Conservation (phyloP, 92 coral and sea anemone species). For the Paramuricea clavata region DNA sequence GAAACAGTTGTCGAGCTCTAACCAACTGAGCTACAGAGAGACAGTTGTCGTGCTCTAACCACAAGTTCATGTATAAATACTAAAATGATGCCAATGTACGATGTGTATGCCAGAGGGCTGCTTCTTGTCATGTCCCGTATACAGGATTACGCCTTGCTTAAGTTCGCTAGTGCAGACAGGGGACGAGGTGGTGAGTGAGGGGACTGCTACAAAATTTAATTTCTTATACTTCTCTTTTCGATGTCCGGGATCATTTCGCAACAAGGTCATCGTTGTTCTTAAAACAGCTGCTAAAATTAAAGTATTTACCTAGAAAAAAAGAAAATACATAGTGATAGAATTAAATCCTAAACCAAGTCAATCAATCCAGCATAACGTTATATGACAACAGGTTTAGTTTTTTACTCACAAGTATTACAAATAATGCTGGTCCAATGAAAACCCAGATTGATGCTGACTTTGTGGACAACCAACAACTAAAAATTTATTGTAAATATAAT, state of each 20-base stretch:
- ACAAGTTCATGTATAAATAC: too few relatives aligned
- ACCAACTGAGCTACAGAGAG: too few relatives aligned
- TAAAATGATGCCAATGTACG: too few relatives aligned
- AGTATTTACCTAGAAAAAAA: slow-evolving; percentile 2
- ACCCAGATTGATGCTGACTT: slow-evolving; percentile 84
- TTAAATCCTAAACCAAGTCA: too few relatives aligned
- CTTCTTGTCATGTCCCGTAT: too few relatives aligned
- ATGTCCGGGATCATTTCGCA: slow-evolving; percentile 41
- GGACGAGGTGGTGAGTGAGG: too few relatives aligned
- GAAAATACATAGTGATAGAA: neutral
- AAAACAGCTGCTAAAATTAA: slow-evolving; percentile 38
- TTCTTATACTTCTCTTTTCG: slow-evolving; percentile 28
- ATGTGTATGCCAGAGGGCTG: too few relatives aligned
- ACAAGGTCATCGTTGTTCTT: slow-evolving; percentile 42
- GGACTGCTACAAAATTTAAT: neutral
- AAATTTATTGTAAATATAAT: neutral
- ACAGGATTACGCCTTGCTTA: too few relatives aligned
- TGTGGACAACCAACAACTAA: slow-evolving; percentile 81
- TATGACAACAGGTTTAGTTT: too few relatives aligned
- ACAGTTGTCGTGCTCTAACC: too few relatives aligned
- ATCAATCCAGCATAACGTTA: neutral
- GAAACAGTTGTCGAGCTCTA: too few relatives aligned
- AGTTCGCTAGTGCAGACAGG: too few relatives aligned
- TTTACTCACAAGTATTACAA: slow-evolving; percentile 74
- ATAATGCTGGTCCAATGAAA: slow-evolving; percentile 76